Conservation (phyloP, 2,888 invertebrate species). For the Scrobipalpa atriplicella region DNA sequence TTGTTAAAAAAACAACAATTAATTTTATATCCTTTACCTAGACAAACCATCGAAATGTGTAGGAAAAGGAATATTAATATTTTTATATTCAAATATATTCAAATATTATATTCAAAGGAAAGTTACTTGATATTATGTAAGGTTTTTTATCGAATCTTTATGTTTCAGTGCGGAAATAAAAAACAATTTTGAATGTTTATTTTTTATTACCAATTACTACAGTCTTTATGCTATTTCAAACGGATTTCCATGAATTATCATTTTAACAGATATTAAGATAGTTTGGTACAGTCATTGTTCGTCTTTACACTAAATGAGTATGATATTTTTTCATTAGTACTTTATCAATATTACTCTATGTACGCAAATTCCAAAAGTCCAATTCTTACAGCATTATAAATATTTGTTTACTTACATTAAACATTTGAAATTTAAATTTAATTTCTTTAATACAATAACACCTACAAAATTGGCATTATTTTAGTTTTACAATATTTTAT, state of each 20-base stretch:
- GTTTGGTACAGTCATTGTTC: constrained; percentile 53
- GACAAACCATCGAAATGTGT: too few species aligned
- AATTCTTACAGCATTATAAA: constrained; percentile 50
- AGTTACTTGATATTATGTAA: too few species aligned
- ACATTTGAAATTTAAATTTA: constrained; percentile 18
- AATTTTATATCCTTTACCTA: too few species aligned
- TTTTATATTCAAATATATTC: too few species aligned
- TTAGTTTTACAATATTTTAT: constrained; percentile 43
- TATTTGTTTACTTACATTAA: constrained; percentile 47
- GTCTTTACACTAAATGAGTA: constrained; percentile 49
- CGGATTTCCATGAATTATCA: constrained; percentile 55
- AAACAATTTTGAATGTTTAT: constrained; percentile 8
- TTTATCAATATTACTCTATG: constrained; percentile 34
- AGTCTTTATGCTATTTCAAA: constrained; percentile 65
- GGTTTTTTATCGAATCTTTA: too few species aligned
- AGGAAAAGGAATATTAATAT: too few species aligned
- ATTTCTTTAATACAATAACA: constrained; percentile 44
- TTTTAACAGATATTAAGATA: constrained; percentile 57
- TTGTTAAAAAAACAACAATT: too few species aligned
- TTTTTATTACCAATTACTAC: constrained; percentile 75
- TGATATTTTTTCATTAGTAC: constrained; percentile 56
- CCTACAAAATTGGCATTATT: constrained; percentile 42
- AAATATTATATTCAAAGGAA: too few species aligned
- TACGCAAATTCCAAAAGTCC: constrained; percentile 36
- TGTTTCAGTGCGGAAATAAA: not conserved